phyloP scores from a whole-genome alignment of 2,888 invertebrate genomes.

The Mesodorylaimus sp. region DNA sequence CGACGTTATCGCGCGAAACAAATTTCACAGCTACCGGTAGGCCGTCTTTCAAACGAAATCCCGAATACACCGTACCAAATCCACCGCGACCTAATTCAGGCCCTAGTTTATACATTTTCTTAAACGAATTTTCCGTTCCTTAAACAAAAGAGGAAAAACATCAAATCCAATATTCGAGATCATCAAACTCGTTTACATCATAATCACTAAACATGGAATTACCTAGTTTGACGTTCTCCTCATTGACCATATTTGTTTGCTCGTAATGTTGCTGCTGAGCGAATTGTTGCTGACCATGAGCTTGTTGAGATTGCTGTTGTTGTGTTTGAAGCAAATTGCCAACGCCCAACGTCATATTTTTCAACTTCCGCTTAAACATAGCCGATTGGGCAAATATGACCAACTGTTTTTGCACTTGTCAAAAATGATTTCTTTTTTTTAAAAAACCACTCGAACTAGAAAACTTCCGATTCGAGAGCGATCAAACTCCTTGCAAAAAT shows the following conservation, averaged over 20 bases:
- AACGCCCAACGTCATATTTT: not conserved
- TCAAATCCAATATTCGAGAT: not conserved
- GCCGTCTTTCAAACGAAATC: conserved; percentile 17
- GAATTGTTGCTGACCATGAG: too few relatives aligned
- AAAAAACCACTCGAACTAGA: too few relatives aligned
- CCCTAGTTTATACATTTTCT: conserved; percentile 19
- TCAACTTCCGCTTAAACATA: not conserved
- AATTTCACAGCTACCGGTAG: conserved; percentile 20
- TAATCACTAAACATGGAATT: too few relatives aligned
- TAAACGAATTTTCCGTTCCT: conserved; percentile 13
- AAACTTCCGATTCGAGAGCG: too few relatives aligned
- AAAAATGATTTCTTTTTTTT: too few relatives aligned
- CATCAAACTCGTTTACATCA: not conserved
- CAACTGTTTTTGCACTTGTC: too few relatives aligned
- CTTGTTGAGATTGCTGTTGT: too few relatives aligned
- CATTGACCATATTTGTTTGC: too few relatives aligned
- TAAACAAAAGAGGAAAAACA: not conserved
- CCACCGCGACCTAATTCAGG: conserved; percentile 24
- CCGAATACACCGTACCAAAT: conserved; percentile 22
- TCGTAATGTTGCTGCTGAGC: too few relatives aligned
- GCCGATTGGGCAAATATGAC: too few relatives aligned
- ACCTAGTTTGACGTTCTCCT: too few relatives aligned
- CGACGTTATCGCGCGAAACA: conserved; percentile 19
- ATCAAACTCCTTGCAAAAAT: too few relatives aligned
- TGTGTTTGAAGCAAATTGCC: not conserved